A percentile compares a stretch with the other conserved stretches of the same genome.
Conservation (phyloP, 2,888 invertebrate genomes). For the Piscicola geometra region DNA sequence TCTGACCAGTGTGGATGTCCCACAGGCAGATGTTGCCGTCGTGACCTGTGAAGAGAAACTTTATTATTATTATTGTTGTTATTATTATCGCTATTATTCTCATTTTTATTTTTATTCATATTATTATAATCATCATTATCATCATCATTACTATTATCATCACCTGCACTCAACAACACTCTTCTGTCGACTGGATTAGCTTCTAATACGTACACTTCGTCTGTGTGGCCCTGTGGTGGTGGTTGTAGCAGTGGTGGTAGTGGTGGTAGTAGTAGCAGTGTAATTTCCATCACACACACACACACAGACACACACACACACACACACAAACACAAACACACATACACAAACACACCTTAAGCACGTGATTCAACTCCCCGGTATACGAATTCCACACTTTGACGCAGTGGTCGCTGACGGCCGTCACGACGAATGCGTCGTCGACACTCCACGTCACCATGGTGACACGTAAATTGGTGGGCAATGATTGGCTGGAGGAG, state of each 20-base stretch:
- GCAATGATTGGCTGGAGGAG: neutral
- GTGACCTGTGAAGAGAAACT: too few species aligned
- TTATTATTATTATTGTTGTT: too few species aligned
- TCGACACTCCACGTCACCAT: constrained; percentile 94
- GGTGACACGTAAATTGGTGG: constrained; percentile 68
- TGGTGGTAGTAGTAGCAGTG: neutral
- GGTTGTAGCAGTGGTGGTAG: neutral
- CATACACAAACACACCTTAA: too few species aligned
- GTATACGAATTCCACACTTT: constrained; percentile 70
- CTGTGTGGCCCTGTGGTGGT: constrained; percentile 68
- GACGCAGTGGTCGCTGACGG: constrained; percentile 76
- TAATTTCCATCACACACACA: neutral
- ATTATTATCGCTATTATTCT: too few species aligned
- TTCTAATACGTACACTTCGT: constrained; percentile 89
- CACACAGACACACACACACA: neutral
- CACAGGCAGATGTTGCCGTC: constrained; percentile 72
- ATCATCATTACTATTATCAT: too few species aligned
- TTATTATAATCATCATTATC: too few species aligned
- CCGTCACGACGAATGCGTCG: constrained; percentile 81
- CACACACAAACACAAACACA: too few species aligned
- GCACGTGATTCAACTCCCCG: constrained; percentile 56
- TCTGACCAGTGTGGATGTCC: constrained; percentile 56
- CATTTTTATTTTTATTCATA: too few species aligned
- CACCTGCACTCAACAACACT: constrained; percentile 78
- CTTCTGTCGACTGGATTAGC: constrained; percentile 77